phyloP scores from a whole-genome alignment of 2,113 vertebrate genomes.

The Casuarius casuarius region DNA sequence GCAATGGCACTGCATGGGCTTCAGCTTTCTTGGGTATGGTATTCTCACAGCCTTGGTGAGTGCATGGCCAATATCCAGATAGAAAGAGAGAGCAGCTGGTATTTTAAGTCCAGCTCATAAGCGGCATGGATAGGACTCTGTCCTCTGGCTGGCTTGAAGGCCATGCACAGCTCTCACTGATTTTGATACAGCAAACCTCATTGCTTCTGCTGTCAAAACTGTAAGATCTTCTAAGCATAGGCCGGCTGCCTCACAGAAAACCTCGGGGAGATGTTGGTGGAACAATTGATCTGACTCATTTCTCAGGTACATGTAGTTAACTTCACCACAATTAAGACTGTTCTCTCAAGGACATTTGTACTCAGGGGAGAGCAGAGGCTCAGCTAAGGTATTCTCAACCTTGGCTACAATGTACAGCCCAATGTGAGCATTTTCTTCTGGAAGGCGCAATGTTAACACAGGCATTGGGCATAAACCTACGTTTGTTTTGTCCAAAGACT shows the following conservation, averaged over 20 bases:
- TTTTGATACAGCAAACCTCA: constrained; percentile 9
- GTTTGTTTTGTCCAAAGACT: background rate
- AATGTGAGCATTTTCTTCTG: background rate
- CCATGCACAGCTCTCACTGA: background rate
- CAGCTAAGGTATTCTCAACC: background rate
- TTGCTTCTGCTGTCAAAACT: constrained; percentile 1
- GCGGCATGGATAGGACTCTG: background rate
- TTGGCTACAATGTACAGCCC: background rate
- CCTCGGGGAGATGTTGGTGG: background rate
- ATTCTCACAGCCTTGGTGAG: background rate
- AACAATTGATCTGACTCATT: background rate
- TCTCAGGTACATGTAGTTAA: background rate
- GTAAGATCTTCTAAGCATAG: constrained; percentile 7
- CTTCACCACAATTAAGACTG: background rate
- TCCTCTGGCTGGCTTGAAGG: background rate
- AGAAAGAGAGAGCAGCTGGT: background rate
- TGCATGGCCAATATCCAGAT: background rate
- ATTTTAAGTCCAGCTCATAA: background rate
- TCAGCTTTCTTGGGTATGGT: background rate
- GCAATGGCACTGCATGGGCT: background rate
- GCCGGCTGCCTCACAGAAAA: background rate
- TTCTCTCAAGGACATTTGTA: background rate
- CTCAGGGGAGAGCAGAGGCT: background rate
- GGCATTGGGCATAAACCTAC: background rate
- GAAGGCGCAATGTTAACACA: background rate